Conservation (phyloP, 2,113 vertebrate genomes). For the Patagioenas fasciata region DNA sequence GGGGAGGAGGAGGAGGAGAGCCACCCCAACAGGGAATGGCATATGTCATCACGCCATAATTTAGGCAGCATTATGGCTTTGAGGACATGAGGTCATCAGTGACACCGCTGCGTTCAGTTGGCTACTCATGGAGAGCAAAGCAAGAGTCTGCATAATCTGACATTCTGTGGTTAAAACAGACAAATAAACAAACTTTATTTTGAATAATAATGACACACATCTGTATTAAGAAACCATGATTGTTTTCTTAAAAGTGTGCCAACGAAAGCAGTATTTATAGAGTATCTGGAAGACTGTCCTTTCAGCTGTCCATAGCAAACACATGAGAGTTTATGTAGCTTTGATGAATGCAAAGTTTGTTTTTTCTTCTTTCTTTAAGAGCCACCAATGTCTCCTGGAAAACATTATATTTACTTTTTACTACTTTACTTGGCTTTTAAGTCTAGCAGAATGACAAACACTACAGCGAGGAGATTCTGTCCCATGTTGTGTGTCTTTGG, state of each 20-base stretch:
- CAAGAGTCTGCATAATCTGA: background rate
- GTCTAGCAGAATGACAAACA: background rate
- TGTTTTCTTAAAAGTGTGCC: background rate
- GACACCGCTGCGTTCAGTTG: fast-evolving
- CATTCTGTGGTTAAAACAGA: background rate
- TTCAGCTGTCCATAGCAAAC: background rate
- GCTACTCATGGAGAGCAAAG: background rate
- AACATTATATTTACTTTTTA: background rate
- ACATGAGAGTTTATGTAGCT: background rate
- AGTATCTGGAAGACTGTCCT: background rate
- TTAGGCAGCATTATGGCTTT: background rate
- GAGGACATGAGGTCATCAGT: background rate
- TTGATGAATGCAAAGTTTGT: background rate
- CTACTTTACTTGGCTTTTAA: background rate
- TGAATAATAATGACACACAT: background rate
- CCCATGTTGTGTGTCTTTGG: background rate
- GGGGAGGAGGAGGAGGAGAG: background rate
- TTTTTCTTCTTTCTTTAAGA: background rate
- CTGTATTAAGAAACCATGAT: background rate
- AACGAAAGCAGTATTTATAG: background rate
- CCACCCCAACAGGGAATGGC: background rate
- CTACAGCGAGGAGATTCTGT: background rate
- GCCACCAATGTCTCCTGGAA: background rate
- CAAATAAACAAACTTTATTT: background rate
- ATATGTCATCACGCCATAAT: background rate